Percentiles rank a stretch among this genome's conserved stretches.
Conservation (phyloP, 2,797 vertebrate genomes). For the Acanthopagrus latus region DNA sequence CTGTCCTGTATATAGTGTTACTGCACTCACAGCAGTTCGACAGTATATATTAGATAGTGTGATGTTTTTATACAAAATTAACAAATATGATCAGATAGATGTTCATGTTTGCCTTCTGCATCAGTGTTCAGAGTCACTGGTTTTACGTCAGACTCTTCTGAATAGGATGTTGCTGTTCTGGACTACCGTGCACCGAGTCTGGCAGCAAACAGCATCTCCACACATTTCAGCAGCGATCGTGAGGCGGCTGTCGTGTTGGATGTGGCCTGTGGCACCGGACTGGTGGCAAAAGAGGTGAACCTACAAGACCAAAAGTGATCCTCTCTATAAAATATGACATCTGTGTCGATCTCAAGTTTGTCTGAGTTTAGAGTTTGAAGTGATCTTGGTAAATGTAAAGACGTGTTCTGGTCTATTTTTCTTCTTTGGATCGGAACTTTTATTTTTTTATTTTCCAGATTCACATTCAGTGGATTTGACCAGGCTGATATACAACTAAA, state of each 20-base stretch:
- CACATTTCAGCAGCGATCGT: constrained; percentile 74
- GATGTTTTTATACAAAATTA: not conserved
- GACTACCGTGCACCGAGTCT: constrained; percentile 89
- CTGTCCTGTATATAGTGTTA: constrained; percentile 49
- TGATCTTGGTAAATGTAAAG: too few species aligned
- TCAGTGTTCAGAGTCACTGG: not conserved
- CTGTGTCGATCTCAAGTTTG: too few species aligned
- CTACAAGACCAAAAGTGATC: not conserved
- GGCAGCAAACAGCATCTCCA: constrained; percentile 84
- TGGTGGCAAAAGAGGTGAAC: constrained; percentile 87
- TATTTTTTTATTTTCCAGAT: not conserved
- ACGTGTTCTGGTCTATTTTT: not conserved
- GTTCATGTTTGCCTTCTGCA: not conserved
- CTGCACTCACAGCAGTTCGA: not conserved
- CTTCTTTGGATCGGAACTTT: not conserved
- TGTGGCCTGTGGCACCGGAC: constrained; percentile 93
- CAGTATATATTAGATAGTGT: not conserved
- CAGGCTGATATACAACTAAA: not conserved
- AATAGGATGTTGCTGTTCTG: constrained; percentile 87
- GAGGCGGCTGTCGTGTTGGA: constrained; percentile 86
- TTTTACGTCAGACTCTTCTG: constrained; percentile 9
- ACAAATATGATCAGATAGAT: not conserved
- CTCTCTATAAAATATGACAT: not conserved
- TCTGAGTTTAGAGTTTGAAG: not conserved
- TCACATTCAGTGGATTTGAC: not conserved